A percentile compares a stretch with the other conserved stretches of the same genome.
These are phyloP conservation scores for Cordilura impudica DNA, from an alignment of 2,888 invertebrate species.

Conservation along the genomic window DNA sequence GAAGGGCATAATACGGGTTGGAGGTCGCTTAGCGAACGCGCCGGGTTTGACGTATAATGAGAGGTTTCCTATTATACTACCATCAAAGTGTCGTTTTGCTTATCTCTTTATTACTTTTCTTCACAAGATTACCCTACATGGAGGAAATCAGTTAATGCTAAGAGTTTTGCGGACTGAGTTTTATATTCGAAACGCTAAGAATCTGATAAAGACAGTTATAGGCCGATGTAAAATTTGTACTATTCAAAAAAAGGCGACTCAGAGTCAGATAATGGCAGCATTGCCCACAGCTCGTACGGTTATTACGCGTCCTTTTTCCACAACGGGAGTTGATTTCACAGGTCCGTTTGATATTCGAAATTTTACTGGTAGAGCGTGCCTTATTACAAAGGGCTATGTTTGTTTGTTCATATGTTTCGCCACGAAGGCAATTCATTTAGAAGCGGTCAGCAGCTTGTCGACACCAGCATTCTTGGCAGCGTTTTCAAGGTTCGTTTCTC, in stretches of 20 bases:
- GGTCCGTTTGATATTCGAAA: too few species aligned
- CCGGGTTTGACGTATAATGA: background rate
- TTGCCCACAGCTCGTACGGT: constrained; percentile 20
- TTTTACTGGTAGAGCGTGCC: too few species aligned
- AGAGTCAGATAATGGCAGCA: too few species aligned
- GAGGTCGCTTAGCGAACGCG: background rate
- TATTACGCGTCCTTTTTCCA: background rate
- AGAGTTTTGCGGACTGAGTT: background rate
- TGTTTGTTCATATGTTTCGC: too few species aligned
- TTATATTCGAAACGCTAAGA: too few species aligned
- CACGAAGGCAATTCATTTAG: constrained; percentile 53
- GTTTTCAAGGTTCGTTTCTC: constrained; percentile 41
- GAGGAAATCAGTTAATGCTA: background rate
- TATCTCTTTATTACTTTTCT: background rate
- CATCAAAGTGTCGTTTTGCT: too few species aligned
- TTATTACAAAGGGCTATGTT: too few species aligned
- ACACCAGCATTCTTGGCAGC: constrained; percentile 47
- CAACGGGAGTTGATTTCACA: constrained; percentile 28
- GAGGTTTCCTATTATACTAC: background rate
- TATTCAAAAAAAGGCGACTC: background rate
- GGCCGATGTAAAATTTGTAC: background rate
- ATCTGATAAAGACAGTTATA: background rate
- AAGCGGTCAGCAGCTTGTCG: constrained; percentile 29
- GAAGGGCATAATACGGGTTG: constrained; percentile 1
- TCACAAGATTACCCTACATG: too few species aligned